Percentiles rank a stretch among this genome's conserved stretches.
Conservation (phyloP, 2,113 vertebrate species). For the Lates calcarifer region DNA sequence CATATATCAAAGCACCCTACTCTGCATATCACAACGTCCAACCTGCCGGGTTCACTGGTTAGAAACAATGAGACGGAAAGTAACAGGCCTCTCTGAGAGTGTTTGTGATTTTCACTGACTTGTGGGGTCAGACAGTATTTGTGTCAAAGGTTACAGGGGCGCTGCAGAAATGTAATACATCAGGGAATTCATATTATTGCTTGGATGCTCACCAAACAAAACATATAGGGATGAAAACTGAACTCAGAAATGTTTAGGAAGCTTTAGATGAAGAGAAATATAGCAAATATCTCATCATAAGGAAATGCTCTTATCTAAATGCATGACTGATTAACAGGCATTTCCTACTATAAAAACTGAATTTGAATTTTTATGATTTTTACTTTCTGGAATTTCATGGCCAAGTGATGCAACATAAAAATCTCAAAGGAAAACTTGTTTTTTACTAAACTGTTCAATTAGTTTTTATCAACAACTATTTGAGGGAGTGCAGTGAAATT, state of each 20-base stretch:
- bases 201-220: not conserved
- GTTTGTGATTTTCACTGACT: slow-evolving; percentile 41
- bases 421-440: not conserved
- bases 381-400: not conserved
- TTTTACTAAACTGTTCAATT: not conserved
- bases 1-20: slow-evolving; percentile 66
- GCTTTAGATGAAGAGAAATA: not conserved
- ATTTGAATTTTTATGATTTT: no score
- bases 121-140: slow-evolving; percentile 43
- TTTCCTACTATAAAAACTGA: not conserved
- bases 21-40: slow-evolving; percentile 61
- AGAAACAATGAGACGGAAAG: slow-evolving; percentile 62
- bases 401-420: not conserved
- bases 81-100: slow-evolving; percentile 25
- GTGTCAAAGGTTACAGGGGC: slow-evolving; percentile 55
- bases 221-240: not conserved
- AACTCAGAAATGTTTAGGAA: not conserved
- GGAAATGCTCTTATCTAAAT: not conserved
- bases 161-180: not conserved
- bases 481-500: not conserved
- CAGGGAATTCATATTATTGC: not conserved
- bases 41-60: slow-evolving; percentile 45
- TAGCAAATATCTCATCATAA: not conserved
- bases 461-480: not conserved
- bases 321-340: not conserved